Evolutionary conservation across 2,797 vertebrate genomes (phyloP).

Genomic region (Spinus pinus): DNA sequence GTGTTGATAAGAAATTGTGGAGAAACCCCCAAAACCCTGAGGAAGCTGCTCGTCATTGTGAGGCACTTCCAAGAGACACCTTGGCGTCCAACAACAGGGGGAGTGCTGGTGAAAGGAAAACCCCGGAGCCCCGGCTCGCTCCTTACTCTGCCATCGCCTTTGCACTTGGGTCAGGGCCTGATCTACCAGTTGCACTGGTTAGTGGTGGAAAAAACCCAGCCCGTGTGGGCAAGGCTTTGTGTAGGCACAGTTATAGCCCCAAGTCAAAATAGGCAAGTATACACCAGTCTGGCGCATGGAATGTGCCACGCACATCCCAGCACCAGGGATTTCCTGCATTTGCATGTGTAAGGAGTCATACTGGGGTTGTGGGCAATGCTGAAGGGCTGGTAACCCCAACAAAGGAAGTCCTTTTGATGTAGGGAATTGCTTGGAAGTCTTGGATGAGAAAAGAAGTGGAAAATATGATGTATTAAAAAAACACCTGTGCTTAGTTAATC

Average conservation of each 20-base stretch:
- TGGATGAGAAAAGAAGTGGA: not conserved
- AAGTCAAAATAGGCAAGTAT: not conserved
- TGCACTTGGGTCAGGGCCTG: not conserved
- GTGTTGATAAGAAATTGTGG: not conserved
- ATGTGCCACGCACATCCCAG: accelerated
- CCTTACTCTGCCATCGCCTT: not conserved
- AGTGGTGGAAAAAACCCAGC: not conserved
- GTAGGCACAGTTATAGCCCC: not conserved
- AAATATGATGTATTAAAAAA: not conserved
- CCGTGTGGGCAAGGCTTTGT: not conserved
- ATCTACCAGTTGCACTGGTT: not conserved
- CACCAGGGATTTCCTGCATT: not conserved
- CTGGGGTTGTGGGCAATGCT: not conserved
- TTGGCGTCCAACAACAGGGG: not conserved
- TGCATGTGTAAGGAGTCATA: not conserved
- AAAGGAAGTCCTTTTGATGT: not conserved
- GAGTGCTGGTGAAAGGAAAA: not conserved
- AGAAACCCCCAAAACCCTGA: not conserved
- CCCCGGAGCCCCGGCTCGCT: not conserved
- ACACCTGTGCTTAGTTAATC: not conserved
- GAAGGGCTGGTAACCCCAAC: not conserved
- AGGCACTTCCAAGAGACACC: not conserved
- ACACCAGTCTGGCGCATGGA: not conserved
- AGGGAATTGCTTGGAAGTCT: not conserved
- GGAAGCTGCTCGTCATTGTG: accelerated